Percentiles rank a stretch among this genome's conserved stretches.
Evolutionary conservation across 2,113 vertebrate species (phyloP).

Genomic region (Crocuta crocuta): DNA sequence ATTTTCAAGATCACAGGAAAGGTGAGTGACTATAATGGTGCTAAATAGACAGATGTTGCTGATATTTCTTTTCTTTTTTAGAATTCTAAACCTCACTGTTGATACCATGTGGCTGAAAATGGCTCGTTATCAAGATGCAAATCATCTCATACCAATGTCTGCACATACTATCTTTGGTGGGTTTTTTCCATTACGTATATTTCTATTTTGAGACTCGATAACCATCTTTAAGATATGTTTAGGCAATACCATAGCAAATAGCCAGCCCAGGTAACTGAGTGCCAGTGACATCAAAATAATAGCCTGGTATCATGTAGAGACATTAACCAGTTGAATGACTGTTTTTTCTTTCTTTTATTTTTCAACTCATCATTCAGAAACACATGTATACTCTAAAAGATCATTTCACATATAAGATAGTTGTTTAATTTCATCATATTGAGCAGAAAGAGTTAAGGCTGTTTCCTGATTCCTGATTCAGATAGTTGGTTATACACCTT

Average conservation of each 20-base stretch:
- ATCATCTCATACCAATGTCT: neutral
- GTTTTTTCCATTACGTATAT: neutral
- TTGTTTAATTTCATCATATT: neutral
- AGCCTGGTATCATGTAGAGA: neutral
- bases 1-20: constrained; percentile 1
- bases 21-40: neutral
- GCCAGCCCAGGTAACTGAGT: neutral
- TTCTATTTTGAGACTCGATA: constrained; percentile 5
- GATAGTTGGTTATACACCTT: neutral
- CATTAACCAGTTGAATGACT: neutral
- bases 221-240: neutral
- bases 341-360: neutral
- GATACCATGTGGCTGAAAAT: neutral
- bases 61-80: neutral
- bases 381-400: neutral
- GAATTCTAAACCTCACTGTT: neutral
- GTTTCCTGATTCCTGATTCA: neutral
- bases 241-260: neutral
- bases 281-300: neutral
- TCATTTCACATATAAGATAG: neutral
- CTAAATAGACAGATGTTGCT: neutral
- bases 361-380: neutral
- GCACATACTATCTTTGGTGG: neutral
- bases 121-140: neutral
- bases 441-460: neutral